Evolutionary conservation across 2,888 invertebrate species (phyloP), one percentile per base, ranked within the genome.

Genomic region (Philereme vetulata): DNA sequence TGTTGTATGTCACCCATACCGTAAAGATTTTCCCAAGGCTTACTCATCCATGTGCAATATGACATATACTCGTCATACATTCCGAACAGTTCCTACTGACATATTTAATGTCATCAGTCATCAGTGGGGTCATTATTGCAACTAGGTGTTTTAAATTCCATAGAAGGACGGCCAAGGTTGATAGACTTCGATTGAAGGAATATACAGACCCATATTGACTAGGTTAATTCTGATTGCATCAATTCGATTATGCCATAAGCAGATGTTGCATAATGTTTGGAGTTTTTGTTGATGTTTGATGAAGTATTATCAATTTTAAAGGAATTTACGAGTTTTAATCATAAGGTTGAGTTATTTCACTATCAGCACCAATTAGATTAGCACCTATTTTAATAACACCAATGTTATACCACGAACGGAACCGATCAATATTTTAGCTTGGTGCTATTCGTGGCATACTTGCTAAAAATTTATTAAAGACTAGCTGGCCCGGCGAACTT

Each of bases 101-200:
- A 67, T 65, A 62, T 64, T 43, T 67, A 60, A 66, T 69, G 61
- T 56, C 57, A 66, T 62, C 66, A 53, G 58, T 62, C 62, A 62
- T 59, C 58, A 45, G 4, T 5, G 49, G 42, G 56, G 56, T 54
- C 50, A 62, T 62, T 54, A 62, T 11, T 45, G 49, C 9, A 11
- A 7, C 50, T 56, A 46, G 51, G 50, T 50, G 50, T 51, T 61
- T 52, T 51, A 11, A 58, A 62, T 58, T 59, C 62, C 62, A 9
- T 45, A 56, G 44, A 53, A 53, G 57, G 51, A 56, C 51, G 42
- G 8, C 49, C 58, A 62, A 58, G 55, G 58, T 43, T 43, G 51
- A 10, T 48, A 45, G 7, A 38, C 38, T 38, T 38, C 5, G 38
- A 38, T 38, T 8, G 38, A 38, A 38, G 38, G 7, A 38, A 6